Evolutionary conservation across 2,797 vertebrate genomes (phyloP).

Genomic region (Hippocampus kuda): DNA sequence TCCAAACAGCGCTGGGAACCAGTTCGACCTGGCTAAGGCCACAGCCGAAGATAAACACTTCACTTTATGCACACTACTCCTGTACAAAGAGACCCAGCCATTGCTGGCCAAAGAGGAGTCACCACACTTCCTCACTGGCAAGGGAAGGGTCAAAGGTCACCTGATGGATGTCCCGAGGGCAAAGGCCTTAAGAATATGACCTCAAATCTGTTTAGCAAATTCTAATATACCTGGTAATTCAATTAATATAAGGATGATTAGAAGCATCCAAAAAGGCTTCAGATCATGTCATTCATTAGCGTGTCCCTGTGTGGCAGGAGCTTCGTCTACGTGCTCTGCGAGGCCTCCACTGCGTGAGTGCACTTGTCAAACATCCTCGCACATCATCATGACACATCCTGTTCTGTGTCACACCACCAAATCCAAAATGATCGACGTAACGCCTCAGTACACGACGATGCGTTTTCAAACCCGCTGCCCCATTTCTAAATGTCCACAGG

Average conservation of each 20-base stretch:
- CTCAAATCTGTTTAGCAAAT: background rate
- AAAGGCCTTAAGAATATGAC: conserved; percentile 3
- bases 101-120: conserved; percentile 34
- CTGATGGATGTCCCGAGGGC: conserved; percentile 31
- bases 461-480: conserved; percentile 26
- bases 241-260: background rate
- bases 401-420: conserved; percentile 30
- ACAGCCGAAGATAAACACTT: conserved; percentile 62
- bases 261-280: background rate
- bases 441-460: background rate
- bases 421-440: conserved; percentile 25
- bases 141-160: conserved; percentile 46
- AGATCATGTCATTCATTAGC: background rate
- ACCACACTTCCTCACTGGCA: conserved; percentile 47
- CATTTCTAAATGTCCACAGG: conserved; percentile 29
- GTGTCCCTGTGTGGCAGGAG: background rate
- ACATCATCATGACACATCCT: conserved; percentile 35
- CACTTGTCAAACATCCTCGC: conserved; percentile 48
- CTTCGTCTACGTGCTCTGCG: conserved; percentile 33
- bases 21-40: conserved; percentile 62
- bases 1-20: conserved; percentile 61
- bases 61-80: conserved; percentile 63
- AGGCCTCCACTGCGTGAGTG: conserved; percentile 36
- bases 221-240: background rate
- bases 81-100: conserved; percentile 52